Base-by-base conservation (phyloP, 2,888 invertebrate genomes). In the Keiferia lycopersicella region DNA sequence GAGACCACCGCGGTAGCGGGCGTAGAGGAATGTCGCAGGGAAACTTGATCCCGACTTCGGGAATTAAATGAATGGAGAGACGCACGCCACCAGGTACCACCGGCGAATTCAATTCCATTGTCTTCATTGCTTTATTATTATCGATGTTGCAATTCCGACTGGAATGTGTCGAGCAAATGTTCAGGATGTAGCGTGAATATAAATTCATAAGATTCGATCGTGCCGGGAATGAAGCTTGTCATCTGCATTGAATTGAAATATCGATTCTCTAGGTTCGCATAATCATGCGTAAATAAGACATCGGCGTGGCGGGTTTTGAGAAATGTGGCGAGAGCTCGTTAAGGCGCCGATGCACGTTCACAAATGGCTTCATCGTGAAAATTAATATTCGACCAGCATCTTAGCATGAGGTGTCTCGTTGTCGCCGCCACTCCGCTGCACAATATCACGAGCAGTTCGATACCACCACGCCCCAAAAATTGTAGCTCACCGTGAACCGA, bases 311-410 rank as follows among this genome's bases (percentile, higher is more conserved):
- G 75, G 75, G 76, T 88, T 88, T 86, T 79, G 78, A 86, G 87
- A 88, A 89, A 81, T 84, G 79, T 79, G 74, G 76, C 74, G 76
- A 70, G 71, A 69, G 78, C 77, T 89, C 84, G 82, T 88, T 88
- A 81, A 71, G 80, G 69, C 75, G 76, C 71, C 87, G 74, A 68
- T 72, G 80, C 89, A 88, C 90, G 89, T 89, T 74, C 82, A 72
- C 74, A 77, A 84, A 90, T 89, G 87, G 85, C 88, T 88, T 86
- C 87, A 88, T 89, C 83, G 88, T 84, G 82, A 75, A 86, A 85
- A 90, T 90, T 88, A 88, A 88, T 84, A 90, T 90, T 88, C 89
- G 84, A 78, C 68, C 83, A 84, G 86, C 88, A 84, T 85, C 84
- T 77, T n/a, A n/a, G n/a, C n/a, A n/a, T 64, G 72, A 72, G 65